Percentiles rank a stretch among this genome's conserved stretches.
phyloP scores from a whole-genome alignment of 2,888 invertebrate genomes.

The Platycheirus albimanus region DNA sequence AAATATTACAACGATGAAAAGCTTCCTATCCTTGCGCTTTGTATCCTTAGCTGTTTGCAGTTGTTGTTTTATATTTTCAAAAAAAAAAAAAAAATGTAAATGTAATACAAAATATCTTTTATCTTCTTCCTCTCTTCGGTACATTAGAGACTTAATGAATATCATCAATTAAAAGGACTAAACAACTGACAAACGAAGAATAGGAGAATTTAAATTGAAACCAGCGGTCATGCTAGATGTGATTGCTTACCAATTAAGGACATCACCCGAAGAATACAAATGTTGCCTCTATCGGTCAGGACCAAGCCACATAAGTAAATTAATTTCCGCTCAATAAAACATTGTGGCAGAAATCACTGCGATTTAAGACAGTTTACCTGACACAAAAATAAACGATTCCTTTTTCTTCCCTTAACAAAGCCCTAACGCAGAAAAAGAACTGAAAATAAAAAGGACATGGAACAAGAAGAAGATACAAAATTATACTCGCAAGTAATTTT shows the following conservation, averaged over 20 bases:
- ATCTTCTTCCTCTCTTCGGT: neutral
- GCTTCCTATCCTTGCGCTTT: neutral
- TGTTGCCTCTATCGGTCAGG: constrained; percentile 3
- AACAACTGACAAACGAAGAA: neutral
- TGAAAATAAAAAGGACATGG: neutral
- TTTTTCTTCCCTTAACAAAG: constrained; percentile 9
- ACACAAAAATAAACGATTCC: constrained; percentile 62
- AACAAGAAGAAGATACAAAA: constrained; percentile 23
- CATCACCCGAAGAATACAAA: constrained; percentile 22
- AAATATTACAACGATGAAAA: neutral
- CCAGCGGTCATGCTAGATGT: constrained; percentile 45
- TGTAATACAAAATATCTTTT: neutral
- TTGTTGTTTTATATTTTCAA: neutral
- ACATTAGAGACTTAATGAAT: constrained; percentile 4
- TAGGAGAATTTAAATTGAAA: constrained; percentile 49
- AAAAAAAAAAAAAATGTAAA: too few relatives aligned
- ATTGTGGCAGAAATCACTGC: constrained; percentile 62
- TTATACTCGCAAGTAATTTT: constrained; percentile 59
- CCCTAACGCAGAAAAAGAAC: neutral
- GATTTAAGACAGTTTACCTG: constrained; percentile 64
- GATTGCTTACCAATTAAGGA: constrained; percentile 53
- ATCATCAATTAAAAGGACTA: constrained; percentile 34
- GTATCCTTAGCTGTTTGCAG: neutral
- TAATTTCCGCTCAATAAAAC: constrained; percentile 70
- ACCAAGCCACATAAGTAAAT: constrained; percentile 63